Conservation (phyloP, 2,888 invertebrate genomes). For the Tenthredo notha region DNA sequence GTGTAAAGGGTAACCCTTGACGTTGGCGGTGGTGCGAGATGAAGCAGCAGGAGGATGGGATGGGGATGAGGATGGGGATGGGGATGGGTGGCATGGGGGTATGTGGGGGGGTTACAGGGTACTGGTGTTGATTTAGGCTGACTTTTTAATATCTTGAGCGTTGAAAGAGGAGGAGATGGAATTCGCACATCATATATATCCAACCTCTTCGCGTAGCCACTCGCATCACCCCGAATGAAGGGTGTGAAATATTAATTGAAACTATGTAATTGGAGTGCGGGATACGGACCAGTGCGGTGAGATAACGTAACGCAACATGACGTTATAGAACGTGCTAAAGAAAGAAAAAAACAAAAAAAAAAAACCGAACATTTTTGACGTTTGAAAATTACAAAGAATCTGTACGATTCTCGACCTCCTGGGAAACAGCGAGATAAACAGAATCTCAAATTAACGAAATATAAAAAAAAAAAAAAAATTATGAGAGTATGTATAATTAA, state of each 20-base stretch:
- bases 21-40: conserved; percentile 19
- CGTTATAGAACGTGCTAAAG: not conserved
- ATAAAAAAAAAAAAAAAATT: no score
- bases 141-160: conserved; percentile 61
- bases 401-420: no score
- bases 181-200: conserved; percentile 19
- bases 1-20: conserved; percentile 44
- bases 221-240: conserved; percentile 38
- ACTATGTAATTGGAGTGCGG: conserved; percentile 53
- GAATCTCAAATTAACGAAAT: no score
- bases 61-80: no score
- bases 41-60: no score
- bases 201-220: not conserved
- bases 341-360: not conserved
- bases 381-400: no score
- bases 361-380: no score
- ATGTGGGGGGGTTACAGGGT: conserved; percentile 42
- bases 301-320: not conserved
- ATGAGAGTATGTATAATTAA: not conserved
- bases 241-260: conserved; percentile 66
- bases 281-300: not conserved
- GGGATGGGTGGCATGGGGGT: not conserved
- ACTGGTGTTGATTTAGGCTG: conserved; percentile 61
- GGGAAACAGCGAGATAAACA: no score
- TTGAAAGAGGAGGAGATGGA: conserved; percentile 41